These are phyloP conservation scores for Perca fluviatilis DNA, from an alignment of 2,113 vertebrate species.

Conservation along the genomic window DNA sequence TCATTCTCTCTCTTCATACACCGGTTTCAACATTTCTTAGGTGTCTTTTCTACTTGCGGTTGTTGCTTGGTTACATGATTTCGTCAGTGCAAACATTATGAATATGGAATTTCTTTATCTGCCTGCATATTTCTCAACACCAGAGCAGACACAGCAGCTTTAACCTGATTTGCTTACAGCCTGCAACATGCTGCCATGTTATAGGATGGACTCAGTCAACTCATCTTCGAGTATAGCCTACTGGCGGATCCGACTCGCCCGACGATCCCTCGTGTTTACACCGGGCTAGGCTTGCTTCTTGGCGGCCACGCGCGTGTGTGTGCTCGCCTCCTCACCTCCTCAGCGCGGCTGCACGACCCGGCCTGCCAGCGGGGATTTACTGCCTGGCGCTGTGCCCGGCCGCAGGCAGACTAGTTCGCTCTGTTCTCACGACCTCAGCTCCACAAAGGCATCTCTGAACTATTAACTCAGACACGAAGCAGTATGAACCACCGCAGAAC, in stretches of 20 bases:
- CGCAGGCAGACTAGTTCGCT: constrained; percentile 87
- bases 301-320: constrained; percentile 74
- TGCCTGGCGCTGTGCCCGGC: constrained; percentile 86
- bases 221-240: constrained; percentile 13
- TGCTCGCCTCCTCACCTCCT: constrained; percentile 81
- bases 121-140: not conserved
- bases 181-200: constrained; percentile 14
- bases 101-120: not conserved
- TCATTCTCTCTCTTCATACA: not conserved
- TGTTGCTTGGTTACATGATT: not conserved
- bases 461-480: constrained; percentile 83
- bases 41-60: not conserved
- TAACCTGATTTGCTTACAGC: constrained; percentile 12
- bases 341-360: constrained; percentile 72
- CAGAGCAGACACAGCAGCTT: constrained; percentile 13
- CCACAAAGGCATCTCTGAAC: constrained; percentile 84
- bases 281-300: constrained; percentile 64
- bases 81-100: not conserved
- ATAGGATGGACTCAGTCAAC: constrained; percentile 32
- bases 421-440: constrained; percentile 91
- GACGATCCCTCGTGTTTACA: constrained; percentile 67
- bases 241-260: constrained; percentile 23
- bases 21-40: not conserved
- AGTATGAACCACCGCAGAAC: constrained; percentile 74
- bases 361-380: constrained; percentile 86